Evolutionary conservation across 2,888 invertebrate genomes (phyloP).

Genomic region (Agonopterix arenella): DNA sequence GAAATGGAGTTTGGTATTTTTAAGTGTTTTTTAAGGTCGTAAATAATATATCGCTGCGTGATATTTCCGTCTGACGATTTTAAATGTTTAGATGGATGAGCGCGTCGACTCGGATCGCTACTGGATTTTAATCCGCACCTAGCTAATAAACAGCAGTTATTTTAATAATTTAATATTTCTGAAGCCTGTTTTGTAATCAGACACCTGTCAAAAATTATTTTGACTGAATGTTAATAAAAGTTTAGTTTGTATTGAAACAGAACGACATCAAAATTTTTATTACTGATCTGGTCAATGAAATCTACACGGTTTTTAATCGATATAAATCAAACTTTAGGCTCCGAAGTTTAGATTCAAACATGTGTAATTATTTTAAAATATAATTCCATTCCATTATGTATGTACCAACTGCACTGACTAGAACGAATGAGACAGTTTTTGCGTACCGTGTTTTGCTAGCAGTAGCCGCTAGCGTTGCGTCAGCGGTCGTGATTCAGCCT

Average conservation of each 20-base stretch:
- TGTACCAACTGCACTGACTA: background rate
- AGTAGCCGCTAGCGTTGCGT: slow-evolving; percentile 31
- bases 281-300: no score
- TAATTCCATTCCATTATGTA: background rate
- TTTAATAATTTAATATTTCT: slow-evolving; percentile 26
- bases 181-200: slow-evolving; percentile 13
- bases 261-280: no score
- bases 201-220: slow-evolving; percentile 12
- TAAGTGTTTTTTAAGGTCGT: slow-evolving; percentile 72
- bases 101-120: slow-evolving; percentile 55
- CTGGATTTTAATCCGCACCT: slow-evolving; percentile 60
- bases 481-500: slow-evolving; percentile 50
- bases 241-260: no score
- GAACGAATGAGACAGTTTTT: slow-evolving; percentile 8
- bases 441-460: slow-evolving; percentile 28
- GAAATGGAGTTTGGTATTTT: slow-evolving; percentile 73
- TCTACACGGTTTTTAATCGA: no score
- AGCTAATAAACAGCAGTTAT: slow-evolving; percentile 30
- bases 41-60: slow-evolving; percentile 72
- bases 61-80: slow-evolving; percentile 70
- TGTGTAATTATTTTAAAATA: background rate
- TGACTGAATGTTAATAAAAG: slow-evolving; percentile 9
- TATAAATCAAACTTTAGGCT: no score
- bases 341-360: background rate
- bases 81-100: slow-evolving; percentile 58